A percentile compares a stretch with the other conserved stretches of the same genome.
Evolutionary conservation across 2,113 vertebrate genomes (phyloP).

Genomic region (Nipponia nippon): DNA sequence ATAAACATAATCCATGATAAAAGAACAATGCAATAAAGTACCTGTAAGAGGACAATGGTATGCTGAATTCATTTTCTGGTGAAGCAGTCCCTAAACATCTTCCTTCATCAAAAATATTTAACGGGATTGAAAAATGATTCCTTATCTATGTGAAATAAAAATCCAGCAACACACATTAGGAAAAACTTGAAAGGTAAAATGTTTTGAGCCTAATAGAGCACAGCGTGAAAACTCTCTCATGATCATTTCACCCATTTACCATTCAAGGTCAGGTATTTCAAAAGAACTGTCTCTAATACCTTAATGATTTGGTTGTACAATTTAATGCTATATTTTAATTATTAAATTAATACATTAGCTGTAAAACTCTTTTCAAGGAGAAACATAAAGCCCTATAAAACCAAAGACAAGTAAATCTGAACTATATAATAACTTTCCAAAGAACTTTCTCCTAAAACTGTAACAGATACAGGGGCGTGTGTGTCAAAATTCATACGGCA

Average conservation of each 20-base stretch:
- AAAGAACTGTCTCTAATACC: neutral
- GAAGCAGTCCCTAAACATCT: conserved; percentile 82
- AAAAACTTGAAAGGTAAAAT: neutral
- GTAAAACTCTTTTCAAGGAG: neutral
- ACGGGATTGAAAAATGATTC: conserved; percentile 91
- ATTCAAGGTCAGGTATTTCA: neutral
- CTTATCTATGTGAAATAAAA: conserved; percentile 79
- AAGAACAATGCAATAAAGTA: conserved; percentile 33
- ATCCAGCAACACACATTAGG: neutral
- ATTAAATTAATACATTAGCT: neutral
- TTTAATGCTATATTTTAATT: neutral
- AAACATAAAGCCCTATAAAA: neutral
- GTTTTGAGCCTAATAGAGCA: neutral
- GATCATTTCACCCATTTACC: neutral
- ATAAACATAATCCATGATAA: neutral
- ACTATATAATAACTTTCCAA: neutral
- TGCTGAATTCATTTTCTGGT: conserved; percentile 88
- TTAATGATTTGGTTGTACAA: neutral
- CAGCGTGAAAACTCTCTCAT: neutral
- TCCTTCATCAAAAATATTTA: conserved; percentile 86
- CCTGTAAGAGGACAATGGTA: conserved; percentile 91
- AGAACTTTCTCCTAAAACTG: neutral
- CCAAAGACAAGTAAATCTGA: neutral
- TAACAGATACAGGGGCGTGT: neutral
- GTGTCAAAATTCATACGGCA: neutral